These are phyloP conservation scores for Apamea anceps DNA, from an alignment of 2,888 invertebrate genomes.

Conservation along the genomic window DNA sequence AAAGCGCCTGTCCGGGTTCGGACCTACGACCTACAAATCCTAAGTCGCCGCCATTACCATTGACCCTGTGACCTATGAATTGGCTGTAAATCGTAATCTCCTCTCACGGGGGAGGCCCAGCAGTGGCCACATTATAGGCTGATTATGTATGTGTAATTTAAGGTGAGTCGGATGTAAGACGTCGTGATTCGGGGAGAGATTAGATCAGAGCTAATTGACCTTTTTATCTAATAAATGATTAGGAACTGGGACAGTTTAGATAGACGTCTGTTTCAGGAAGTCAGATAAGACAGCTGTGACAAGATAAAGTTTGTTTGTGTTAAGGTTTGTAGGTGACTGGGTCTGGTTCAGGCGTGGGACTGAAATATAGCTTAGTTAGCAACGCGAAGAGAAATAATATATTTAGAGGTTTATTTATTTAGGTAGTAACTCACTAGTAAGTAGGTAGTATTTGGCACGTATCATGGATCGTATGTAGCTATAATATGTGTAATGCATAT, in stretches of 20 bases:
- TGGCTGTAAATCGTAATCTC: background rate
- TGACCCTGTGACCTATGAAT: background rate
- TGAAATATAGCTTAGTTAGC: background rate
- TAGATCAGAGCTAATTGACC: slow-evolving; percentile 35
- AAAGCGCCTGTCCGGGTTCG: background rate
- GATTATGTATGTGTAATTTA: slow-evolving; percentile 6
- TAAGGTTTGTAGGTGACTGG: slow-evolving; percentile 1
- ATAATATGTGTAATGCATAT: background rate
- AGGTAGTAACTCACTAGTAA: background rate
- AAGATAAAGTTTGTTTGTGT: slow-evolving; percentile 17
- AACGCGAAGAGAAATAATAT: background rate
- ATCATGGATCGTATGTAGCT: background rate
- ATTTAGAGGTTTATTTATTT: background rate
- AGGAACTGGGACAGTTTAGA: slow-evolving; percentile 8
- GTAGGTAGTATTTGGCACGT: background rate
- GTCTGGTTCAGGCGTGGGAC: slow-evolving; percentile 15
- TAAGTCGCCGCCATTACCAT: background rate
- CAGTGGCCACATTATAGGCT: too few relatives aligned
- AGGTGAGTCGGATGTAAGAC: slow-evolving; percentile 8
- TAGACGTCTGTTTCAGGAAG: slow-evolving; percentile 31
- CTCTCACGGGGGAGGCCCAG: too few relatives aligned
- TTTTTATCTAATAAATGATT: slow-evolving; percentile 27
- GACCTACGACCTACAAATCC: background rate
- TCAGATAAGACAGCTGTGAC: slow-evolving; percentile 38
- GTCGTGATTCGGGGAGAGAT: background rate